Conservation (phyloP, 1,140 invertebrate species). For the Megalopta genalis region DNA sequence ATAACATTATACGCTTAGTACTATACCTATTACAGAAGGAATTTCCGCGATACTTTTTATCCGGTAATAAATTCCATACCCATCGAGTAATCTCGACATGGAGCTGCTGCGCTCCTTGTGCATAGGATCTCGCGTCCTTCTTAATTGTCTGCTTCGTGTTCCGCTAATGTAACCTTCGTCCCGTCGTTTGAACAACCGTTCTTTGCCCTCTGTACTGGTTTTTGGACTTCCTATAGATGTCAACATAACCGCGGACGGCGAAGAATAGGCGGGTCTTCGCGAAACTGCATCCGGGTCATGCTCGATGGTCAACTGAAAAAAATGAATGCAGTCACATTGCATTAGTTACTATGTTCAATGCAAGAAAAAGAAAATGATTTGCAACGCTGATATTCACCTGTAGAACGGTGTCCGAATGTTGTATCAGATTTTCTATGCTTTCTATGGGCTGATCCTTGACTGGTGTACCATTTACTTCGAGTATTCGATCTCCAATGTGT, state of each 20-base stretch:
- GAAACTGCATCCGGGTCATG: constrained; percentile 90
- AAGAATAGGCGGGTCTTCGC: constrained; percentile 75
- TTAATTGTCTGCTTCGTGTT: constrained; percentile 81
- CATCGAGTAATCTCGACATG: constrained; percentile 91
- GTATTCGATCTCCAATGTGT: constrained; percentile 93
- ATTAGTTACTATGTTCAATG: neutral
- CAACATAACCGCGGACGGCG: constrained; percentile 73
- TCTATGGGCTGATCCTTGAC: constrained; percentile 89
- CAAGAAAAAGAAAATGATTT: neutral
- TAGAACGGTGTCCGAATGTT: constrained; percentile 86
- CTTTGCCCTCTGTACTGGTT: constrained; percentile 81
- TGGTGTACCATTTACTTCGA: constrained; percentile 95
- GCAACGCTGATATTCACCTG: constrained; percentile 81
- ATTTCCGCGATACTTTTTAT: neutral
- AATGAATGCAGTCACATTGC: neutral
- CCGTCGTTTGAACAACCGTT: constrained; percentile 85
- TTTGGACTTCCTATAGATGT: constrained; percentile 73
- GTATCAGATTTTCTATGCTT: constrained; percentile 88
- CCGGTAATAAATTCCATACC: constrained; percentile 74
- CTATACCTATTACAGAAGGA: neutral
- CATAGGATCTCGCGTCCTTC: constrained; percentile 79
- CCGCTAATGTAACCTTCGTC: constrained; percentile 84
- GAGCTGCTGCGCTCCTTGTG: constrained; percentile 92
- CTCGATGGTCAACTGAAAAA: constrained; percentile 89
- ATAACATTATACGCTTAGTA: constrained; percentile 17